Percentiles rank a stretch among this genome's conserved stretches.
phyloP scores from a whole-genome alignment of 1,140 invertebrate genomes.

The Psilanteris sp. region DNA sequence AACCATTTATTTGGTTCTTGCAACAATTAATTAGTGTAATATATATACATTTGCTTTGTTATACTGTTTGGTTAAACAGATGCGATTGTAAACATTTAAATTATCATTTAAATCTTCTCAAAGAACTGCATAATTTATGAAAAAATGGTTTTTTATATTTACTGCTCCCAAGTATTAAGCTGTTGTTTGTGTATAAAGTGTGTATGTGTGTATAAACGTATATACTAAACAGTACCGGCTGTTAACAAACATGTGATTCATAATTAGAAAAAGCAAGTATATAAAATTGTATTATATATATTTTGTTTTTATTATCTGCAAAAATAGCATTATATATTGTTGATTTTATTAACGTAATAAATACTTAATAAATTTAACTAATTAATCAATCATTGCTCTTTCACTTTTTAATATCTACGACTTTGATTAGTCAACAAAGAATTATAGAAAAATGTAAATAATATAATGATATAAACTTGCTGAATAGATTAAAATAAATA shows the following conservation, averaged over 20 bases:
- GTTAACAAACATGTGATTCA: not conserved
- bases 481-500: not conserved
- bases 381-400: too few species aligned
- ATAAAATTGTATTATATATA: not conserved
- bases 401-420: too few species aligned
- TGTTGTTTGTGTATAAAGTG: slow-evolving; percentile 2
- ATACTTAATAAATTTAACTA: too few species aligned
- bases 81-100: not conserved
- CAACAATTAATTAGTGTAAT: not conserved
- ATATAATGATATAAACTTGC: not conserved
- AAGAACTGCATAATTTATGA: too few species aligned
- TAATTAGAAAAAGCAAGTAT: slow-evolving; percentile 3
- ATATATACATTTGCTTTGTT: slow-evolving; percentile 12
- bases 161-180: slow-evolving; percentile 7
- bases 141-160: not conserved
- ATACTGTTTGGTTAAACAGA: not conserved
- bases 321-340: too few species aligned
- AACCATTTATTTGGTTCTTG: slow-evolving; percentile 7
- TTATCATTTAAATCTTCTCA: too few species aligned
- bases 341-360: too few species aligned
- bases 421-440: too few species aligned
- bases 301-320: too few species aligned
- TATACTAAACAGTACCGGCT: not conserved
- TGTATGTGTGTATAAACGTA: slow-evolving; percentile 3
- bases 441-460: not conserved